Base-by-base conservation (phyloP, 2,113 vertebrate species). In the Geococcyx californianus region DNA sequence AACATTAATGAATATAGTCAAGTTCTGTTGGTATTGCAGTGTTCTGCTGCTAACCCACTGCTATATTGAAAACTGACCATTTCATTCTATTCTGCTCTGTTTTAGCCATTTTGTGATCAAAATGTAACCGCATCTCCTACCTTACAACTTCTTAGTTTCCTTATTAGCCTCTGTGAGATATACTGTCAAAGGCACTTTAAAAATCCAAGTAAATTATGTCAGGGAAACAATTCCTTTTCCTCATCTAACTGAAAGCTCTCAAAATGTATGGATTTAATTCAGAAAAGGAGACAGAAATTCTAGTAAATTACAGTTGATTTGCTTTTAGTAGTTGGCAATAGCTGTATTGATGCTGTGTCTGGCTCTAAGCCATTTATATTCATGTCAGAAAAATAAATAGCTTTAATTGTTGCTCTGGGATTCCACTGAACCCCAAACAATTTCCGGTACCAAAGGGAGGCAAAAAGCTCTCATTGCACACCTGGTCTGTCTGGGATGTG, bases 401-500 rank as follows among this genome's bases (percentile, higher is more conserved):
- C 4, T 1, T 85, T 96, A 93, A 96, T 84, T 91, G 36, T 84
- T 83, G 54, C 88, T 88, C 58, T 91, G 88, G 77, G 88, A 91
- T 77, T 91, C 59, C 6, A 5, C 47, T 55, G 90, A 84, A 72
- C 25, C 56, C 63, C 49, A 84, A 85, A 58, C 67, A 84, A 42
- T 95, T 91, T 93, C 92, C 11, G 11, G 80, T 63, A 93, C 51
- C 51, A 68, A 54, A 87, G 40, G 67, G 75, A 88, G 45, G 59
- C 62, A 54, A 58, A 67, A 92, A 77, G 25, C 52, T 56, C 47
- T 94, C 29, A 3, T 60, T 80, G 67, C 11, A 1, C 94, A 96
- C 90, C 92, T 96, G 93, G 70, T 23, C 82, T 96, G 92, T 90
- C 94, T 95, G 95, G 89, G 90, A 96, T 95, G 85, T 69, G 10